Evolutionary conservation across 2,888 invertebrate genomes (phyloP).

Genomic region (Conistra vaccinii): DNA sequence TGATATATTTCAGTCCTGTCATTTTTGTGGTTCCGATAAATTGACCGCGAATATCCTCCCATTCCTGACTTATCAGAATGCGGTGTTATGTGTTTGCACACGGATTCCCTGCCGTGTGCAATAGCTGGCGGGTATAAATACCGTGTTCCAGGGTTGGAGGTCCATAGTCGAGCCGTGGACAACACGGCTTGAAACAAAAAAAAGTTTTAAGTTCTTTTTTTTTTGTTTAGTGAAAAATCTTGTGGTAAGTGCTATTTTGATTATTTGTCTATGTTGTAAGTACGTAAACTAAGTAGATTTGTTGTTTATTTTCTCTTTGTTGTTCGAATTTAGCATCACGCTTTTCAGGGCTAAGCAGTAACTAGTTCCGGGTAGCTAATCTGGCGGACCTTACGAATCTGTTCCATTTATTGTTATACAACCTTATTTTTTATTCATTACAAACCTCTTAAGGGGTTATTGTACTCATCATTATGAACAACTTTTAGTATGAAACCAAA

Average conservation of each 20-base stretch:
- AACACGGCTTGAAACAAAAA: slow-evolving; percentile 72
- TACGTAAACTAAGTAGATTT: neutral
- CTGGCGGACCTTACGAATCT: neutral
- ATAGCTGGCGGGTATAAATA: slow-evolving; percentile 63
- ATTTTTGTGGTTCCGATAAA: slow-evolving; percentile 46
- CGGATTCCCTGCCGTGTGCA: slow-evolving; percentile 65
- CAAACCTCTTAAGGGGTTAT: too few species aligned
- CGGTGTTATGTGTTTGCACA: slow-evolving; percentile 62
- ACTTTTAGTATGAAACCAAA: too few species aligned
- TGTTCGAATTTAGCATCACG: neutral
- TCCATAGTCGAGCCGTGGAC: slow-evolving; percentile 76
- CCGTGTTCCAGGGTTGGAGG: neutral
- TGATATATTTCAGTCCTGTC: neutral
- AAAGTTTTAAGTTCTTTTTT: slow-evolving; percentile 6
- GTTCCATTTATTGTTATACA: neutral
- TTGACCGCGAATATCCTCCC: slow-evolving; percentile 52
- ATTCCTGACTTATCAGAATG: slow-evolving; percentile 36
- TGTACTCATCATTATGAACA: too few species aligned
- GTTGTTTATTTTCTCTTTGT: neutral
- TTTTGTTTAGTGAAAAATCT: slow-evolving; percentile 35
- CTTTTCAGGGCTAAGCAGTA: neutral
- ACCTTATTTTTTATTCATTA: too few species aligned
- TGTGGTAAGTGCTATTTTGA: slow-evolving; percentile 55
- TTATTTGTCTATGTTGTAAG: neutral
- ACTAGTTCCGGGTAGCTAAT: neutral